A percentile compares a stretch with the other conserved stretches of the same genome.
Conservation (phyloP, 2,113 vertebrate species). For the Alosa alosa region DNA sequence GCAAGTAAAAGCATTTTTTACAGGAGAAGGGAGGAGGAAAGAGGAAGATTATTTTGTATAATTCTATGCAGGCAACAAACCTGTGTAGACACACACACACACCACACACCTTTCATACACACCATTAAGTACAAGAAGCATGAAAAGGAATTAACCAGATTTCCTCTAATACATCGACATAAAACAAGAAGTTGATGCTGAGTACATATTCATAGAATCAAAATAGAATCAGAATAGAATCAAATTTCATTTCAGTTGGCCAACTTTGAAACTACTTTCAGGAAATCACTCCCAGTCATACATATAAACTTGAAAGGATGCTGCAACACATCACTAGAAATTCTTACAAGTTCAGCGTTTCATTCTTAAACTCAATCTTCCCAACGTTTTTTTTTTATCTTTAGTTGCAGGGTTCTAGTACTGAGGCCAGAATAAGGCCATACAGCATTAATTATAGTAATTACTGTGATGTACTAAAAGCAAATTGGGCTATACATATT, state of each 20-base stretch:
- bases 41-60: neutral
- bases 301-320: neutral
- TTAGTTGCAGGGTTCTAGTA: no score
- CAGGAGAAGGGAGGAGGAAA: neutral
- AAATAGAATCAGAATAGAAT: neutral
- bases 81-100: neutral
- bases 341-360: neutral
- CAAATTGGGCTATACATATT: no score
- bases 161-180: neutral
- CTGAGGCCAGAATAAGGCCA: neutral
- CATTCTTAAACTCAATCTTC: neutral
- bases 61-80: neutral
- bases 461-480: no score
- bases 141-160: neutral
- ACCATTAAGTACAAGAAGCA: neutral
- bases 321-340: neutral
- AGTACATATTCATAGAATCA: neutral
- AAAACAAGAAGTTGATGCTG: neutral
- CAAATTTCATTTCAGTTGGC: neutral
- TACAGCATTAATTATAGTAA: neutral
- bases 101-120: neutral
- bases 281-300: neutral
- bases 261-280: neutral
- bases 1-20: neutral
- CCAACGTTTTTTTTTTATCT: neutral